phyloP scores from a whole-genome alignment of 2,797 vertebrate species.

The Malurus leucopterus region DNA sequence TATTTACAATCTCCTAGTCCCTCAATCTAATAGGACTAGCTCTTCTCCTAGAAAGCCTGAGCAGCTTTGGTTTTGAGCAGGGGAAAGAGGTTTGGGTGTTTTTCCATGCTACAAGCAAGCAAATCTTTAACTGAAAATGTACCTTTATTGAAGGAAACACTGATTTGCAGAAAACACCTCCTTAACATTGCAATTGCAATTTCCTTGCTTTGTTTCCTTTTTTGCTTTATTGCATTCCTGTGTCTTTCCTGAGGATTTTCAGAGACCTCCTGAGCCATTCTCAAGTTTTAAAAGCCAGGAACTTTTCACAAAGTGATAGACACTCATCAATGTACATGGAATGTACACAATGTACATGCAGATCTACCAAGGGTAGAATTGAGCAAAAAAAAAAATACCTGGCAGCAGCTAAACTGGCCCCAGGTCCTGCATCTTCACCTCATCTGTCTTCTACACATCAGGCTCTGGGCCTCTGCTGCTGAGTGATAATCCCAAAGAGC shows the following conservation, averaged over 20 bases:
- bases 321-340: background rate
- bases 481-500: background rate
- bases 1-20: background rate
- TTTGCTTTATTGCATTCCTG: background rate
- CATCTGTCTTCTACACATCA: background rate
- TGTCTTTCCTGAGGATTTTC: background rate
- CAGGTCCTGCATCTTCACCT: background rate
- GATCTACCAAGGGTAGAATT: background rate
- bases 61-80: background rate
- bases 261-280: background rate
- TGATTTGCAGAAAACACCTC: background rate
- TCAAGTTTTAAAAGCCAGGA: background rate
- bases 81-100: background rate
- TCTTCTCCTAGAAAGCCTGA: background rate
- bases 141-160: background rate
- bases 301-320: background rate
- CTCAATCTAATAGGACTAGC: background rate
- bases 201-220: background rate
- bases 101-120: background rate
- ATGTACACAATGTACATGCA: background rate
- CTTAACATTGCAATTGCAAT: background rate
- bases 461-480: background rate
- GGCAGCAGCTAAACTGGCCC: background rate
- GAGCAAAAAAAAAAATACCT: background rate
- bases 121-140: background rate